These are phyloP conservation scores for Antheraea yamamai DNA, from an alignment of 2,888 invertebrate genomes.

Conservation along the genomic window DNA sequence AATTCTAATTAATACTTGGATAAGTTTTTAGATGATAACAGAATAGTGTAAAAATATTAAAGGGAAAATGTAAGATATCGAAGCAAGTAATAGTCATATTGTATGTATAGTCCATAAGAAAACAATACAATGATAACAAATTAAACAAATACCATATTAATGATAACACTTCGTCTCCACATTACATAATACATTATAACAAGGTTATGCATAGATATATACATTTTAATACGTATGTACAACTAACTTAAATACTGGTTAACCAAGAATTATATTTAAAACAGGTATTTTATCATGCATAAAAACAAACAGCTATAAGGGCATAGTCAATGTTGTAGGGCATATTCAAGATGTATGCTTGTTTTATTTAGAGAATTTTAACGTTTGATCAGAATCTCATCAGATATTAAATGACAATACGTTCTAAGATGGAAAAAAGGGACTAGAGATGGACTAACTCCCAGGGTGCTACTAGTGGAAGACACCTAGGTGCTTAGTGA, in stretches of 20 bases:
- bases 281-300: background rate
- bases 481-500: too few relatives aligned
- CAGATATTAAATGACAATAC: too few relatives aligned
- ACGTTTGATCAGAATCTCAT: too few relatives aligned
- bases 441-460: too few relatives aligned
- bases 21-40: background rate
- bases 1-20: too few relatives aligned
- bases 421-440: too few relatives aligned
- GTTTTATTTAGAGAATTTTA: too few relatives aligned
- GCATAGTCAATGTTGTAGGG: background rate
- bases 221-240: background rate
- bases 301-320: background rate
- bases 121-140: background rate
- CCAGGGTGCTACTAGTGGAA: too few relatives aligned
- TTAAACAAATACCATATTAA: background rate
- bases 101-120: background rate
- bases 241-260: background rate
- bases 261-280: background rate
- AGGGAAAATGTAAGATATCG: background rate
- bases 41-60: background rate
- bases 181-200: background rate
- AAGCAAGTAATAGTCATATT: background rate
- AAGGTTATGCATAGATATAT: background rate
- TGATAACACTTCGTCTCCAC: background rate
- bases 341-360: background rate